phyloP scores from a whole-genome alignment of 2,113 vertebrate species.

The Lepus europaeus region DNA sequence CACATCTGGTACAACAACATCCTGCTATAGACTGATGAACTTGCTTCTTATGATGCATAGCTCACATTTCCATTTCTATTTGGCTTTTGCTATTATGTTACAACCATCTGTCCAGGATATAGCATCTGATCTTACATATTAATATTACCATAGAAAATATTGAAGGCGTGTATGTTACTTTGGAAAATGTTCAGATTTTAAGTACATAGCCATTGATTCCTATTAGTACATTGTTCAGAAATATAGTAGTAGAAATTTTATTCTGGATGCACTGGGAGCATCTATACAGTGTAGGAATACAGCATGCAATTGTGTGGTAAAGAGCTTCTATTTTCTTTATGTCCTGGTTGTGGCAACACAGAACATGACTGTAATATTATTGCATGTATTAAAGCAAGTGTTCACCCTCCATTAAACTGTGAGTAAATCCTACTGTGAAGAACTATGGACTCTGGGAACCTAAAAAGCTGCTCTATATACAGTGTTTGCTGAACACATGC shows the following conservation, averaged over 20 bases:
- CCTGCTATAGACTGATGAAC: neutral
- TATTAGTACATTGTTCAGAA: conserved; percentile 77
- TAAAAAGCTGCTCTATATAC: conserved; percentile 74
- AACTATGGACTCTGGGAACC: conserved; percentile 56
- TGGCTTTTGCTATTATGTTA: conserved; percentile 65
- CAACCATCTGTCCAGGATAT: conserved; percentile 36
- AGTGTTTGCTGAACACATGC: conserved; percentile 64
- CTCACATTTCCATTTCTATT: conserved; percentile 59
- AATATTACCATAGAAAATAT: conserved; percentile 68
- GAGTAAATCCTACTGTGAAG: conserved; percentile 52
- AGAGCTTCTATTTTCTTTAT: neutral
- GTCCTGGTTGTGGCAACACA: conserved; percentile 59
- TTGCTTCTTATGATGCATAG: neutral
- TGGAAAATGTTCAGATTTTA: conserved; percentile 77
- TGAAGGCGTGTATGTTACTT: conserved; percentile 72
- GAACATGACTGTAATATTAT: conserved; percentile 38
- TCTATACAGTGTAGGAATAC: conserved; percentile 65
- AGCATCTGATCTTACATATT: conserved; percentile 55
- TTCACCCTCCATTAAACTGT: conserved; percentile 68
- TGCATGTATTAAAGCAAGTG: conserved; percentile 58
- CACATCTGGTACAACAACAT: neutral
- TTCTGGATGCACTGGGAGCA: conserved; percentile 69
- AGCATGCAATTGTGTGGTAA: conserved; percentile 78
- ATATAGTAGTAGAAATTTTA: conserved; percentile 70
- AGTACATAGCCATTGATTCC: conserved; percentile 67